Evolutionary conservation across 1,140 invertebrate genomes (phyloP).

Genomic region (Teleopsis dalmanni): DNA sequence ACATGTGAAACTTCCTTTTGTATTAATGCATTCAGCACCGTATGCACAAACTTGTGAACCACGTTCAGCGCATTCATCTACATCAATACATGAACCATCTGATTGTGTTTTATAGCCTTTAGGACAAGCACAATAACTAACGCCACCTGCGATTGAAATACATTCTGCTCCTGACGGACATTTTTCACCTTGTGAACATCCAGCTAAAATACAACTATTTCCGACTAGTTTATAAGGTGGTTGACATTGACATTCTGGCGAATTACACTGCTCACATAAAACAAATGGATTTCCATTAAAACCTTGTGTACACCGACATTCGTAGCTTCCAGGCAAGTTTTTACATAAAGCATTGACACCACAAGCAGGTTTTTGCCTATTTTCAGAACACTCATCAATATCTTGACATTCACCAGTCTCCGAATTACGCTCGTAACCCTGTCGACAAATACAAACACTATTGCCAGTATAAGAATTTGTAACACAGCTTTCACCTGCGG

Average conservation of each 20-base stretch:
- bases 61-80: slow-evolving; percentile 73
- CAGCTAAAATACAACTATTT: slow-evolving; percentile 74
- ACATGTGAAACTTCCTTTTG: slow-evolving; percentile 69
- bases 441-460: slow-evolving; percentile 79
- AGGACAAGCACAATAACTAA: slow-evolving; percentile 83
- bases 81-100: slow-evolving; percentile 72
- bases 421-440: slow-evolving; percentile 69
- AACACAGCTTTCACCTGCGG: slow-evolving; percentile 75
- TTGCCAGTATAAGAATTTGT: slow-evolving; percentile 61
- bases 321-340: slow-evolving; percentile 88
- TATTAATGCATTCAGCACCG: slow-evolving; percentile 78
- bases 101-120: slow-evolving; percentile 64
- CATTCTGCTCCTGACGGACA: slow-evolving; percentile 80
- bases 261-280: slow-evolving; percentile 76
- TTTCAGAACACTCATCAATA: slow-evolving; percentile 77
- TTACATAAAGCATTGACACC: slow-evolving; percentile 83
- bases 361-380: slow-evolving; percentile 64
- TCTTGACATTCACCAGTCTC: slow-evolving; percentile 71
- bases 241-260: slow-evolving; percentile 75
- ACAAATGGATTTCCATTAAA: slow-evolving; percentile 84
- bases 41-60: slow-evolving; percentile 66
- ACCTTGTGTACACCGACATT: slow-evolving; percentile 79
- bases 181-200: slow-evolving; percentile 66
- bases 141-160: slow-evolving; percentile 78
- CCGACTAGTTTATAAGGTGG: slow-evolving; percentile 76